Evolutionary conservation across 2,797 vertebrate genomes (phyloP), one percentile per base, ranked within the genome.

Genomic region (Columba guinea): DNA sequence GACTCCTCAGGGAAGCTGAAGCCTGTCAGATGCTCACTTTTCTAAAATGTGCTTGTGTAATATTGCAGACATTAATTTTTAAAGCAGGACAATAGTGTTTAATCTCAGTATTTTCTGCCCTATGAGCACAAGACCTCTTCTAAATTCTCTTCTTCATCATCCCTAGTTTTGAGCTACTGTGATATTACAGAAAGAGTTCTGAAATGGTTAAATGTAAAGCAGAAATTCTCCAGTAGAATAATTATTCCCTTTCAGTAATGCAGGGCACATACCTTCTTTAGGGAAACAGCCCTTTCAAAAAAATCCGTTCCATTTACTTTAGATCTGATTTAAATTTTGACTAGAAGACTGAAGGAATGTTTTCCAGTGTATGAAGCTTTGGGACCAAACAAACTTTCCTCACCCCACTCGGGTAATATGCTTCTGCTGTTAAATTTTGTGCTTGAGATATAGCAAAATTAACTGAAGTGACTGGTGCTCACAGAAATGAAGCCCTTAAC

Each of bases 61-160:
- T 93, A 92, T 48, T 68, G 32, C 48, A 92, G 64, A 32, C 53
- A 93, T 92, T 94, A 82, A 79, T 87, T 95, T 92, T 95, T 95
- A 78, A 93, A 89, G 51, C 0, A 0, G 58, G 44, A 83, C 16
- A 79, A 35, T 53, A 48, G 24, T 41, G 41, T 82, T 93, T 90
- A 59, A 85, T 89, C 39, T 89, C 64, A 37, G 23, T 9, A 23
- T 89, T 92, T 93, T 93, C 49, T 92, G 78, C 84, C 83, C 90
- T 77, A 74, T 68, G 85, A 95, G 78, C 56, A 77, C 21, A 89
- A 89, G 64, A 17, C 14, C 89, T 88, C 18, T 87, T 85, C 39
- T 63, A 58, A 91, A 74, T 16, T 80, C 94, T 76, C 69, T 52
- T 30, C 26, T 84, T 89, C 30, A 35, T 39, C 60, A 35, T 64